A percentile compares a stretch with the other conserved stretches of the same genome.
Evolutionary conservation across 2,888 invertebrate species (phyloP).

Genomic region (Ennomos quercinarius): DNA sequence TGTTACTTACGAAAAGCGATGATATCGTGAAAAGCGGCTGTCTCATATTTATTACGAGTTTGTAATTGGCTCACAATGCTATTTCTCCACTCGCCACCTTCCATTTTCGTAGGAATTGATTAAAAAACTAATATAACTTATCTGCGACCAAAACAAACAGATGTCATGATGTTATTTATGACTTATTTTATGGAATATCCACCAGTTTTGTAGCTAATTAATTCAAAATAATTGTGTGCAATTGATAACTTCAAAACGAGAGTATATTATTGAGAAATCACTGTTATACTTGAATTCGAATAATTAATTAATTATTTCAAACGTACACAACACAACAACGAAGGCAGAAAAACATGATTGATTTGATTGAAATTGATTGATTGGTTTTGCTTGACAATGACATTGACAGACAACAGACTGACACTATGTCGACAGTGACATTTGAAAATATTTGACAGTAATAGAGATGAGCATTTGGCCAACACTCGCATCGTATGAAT

Average conservation of each 20-base stretch:
- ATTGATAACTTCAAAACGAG: conserved; percentile 11
- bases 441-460: no score
- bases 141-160: conserved; percentile 74
- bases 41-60: conserved; percentile 90
- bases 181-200: not conserved
- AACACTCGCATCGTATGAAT: no score
- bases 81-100: conserved; percentile 88
- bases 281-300: no score
- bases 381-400: no score
- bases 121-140: conserved; percentile 46
- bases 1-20: conserved; percentile 91
- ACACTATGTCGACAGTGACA: no score
- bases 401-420: no score
- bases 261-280: no score
- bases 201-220: not conserved
- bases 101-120: conserved; percentile 64
- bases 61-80: conserved; percentile 89
- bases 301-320: no score
- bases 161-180: conserved; percentile 59
- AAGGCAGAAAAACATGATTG: no score
- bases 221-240: conserved; percentile 6
- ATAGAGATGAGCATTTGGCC: no score
- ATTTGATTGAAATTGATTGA: no score
- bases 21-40: conserved; percentile 91
- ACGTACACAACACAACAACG: no score